A percentile compares a stretch with the other conserved stretches of the same genome.
phyloP scores from a whole-genome alignment of 2,113 vertebrate genomes.

The Limanda limanda region DNA sequence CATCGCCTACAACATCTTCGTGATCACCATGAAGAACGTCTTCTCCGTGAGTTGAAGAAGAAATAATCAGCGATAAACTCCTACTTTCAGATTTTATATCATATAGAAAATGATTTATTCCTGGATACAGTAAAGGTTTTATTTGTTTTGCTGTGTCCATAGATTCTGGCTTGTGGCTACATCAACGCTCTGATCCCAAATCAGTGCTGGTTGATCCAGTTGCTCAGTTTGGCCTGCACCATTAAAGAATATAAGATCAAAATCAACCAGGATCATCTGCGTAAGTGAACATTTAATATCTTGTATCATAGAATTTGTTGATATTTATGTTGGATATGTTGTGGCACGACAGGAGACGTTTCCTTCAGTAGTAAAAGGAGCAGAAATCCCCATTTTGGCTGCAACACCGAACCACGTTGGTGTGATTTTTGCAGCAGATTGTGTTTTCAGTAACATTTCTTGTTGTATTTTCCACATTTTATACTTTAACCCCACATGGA shows the following conservation, averaged over 20 bases:
- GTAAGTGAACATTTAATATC: constrained; percentile 29
- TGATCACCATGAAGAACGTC: constrained; percentile 99
- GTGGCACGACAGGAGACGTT: background rate
- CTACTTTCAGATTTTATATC: no score
- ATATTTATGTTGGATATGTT: background rate
- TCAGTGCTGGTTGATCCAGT: constrained; percentile 95
- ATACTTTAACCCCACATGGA: no score
- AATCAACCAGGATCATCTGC: constrained; percentile 33
- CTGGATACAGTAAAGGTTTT: no score
- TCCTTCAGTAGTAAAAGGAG: no score
- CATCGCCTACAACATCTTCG: constrained; percentile 97
- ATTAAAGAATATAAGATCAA: constrained; percentile 92
- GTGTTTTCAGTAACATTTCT: no score
- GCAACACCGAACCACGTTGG: no score
- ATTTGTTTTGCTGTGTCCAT: constrained; percentile 17
- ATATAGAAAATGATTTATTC: no score
- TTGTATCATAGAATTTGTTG: background rate
- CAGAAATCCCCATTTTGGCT: no score
- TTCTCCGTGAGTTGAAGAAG: constrained; percentile 85
- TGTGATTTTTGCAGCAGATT: no score
- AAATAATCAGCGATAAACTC: no score
- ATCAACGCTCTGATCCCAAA: constrained; percentile 87
- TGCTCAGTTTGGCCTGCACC: constrained; percentile 95
- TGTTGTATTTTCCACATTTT: no score
- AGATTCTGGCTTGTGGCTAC: constrained; percentile 98